Percentiles rank a stretch among this genome's conserved stretches.
Conservation (phyloP, 1,140 invertebrate genomes). For the Forficula auricularia region DNA sequence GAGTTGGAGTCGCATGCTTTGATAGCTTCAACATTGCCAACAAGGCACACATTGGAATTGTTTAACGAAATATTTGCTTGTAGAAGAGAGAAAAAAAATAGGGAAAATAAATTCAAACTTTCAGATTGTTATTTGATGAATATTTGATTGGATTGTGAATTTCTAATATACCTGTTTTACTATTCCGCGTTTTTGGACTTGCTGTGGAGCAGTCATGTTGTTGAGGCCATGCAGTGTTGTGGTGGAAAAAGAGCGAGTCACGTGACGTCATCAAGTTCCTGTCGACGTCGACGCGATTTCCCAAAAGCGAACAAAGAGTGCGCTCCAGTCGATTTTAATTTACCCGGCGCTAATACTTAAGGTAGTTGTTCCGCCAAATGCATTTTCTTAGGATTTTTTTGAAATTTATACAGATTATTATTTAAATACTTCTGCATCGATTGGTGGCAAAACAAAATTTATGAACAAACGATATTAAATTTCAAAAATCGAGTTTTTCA, state of each 20-base stretch:
- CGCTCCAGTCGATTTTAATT: too few relatives aligned
- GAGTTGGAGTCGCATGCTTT: slow-evolving; percentile 1
- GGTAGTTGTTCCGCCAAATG: too few relatives aligned
- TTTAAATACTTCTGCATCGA: too few relatives aligned
- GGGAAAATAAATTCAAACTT: not conserved
- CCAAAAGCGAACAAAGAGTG: too few relatives aligned
- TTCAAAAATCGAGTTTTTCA: too few relatives aligned
- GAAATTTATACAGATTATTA: too few relatives aligned
- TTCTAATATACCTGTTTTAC: slow-evolving; percentile 34
- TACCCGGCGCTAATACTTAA: too few relatives aligned
- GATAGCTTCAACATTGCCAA: not conserved
- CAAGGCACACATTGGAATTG: slow-evolving; percentile 3
- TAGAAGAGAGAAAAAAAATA: not conserved
- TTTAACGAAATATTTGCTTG: not conserved
- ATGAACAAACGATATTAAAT: too few relatives aligned
- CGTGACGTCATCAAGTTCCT: slow-evolving; percentile 8
- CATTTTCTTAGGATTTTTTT: too few relatives aligned
- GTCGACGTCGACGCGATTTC: not conserved
- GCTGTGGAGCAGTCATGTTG: slow-evolving; percentile 29
- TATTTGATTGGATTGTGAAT: not conserved
- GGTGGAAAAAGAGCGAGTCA: slow-evolving; percentile 5
- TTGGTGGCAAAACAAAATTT: too few relatives aligned
- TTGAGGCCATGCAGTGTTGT: slow-evolving; percentile 11
- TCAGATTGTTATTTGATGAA: not conserved
- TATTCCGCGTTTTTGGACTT: slow-evolving; percentile 29